A percentile compares a stretch with the other conserved stretches of the same genome.
Evolutionary conservation across 2,797 vertebrate species (phyloP).

Genomic region (Pristis pectinata): DNA sequence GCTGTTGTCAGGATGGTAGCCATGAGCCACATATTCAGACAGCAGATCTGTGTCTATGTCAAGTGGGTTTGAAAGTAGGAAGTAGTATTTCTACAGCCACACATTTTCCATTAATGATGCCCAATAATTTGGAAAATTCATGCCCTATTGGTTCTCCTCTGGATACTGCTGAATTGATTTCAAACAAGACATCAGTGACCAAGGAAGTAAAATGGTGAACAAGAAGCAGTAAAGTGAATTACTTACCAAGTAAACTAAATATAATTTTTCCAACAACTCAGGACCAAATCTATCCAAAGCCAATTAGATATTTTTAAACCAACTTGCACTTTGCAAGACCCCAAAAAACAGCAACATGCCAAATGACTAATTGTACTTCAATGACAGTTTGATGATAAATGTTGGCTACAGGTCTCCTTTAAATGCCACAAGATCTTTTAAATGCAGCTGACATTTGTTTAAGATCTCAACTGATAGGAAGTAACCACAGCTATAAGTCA

Average conservation of each 20-base stretch:
- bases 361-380: background rate
- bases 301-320: background rate
- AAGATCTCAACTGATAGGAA: background rate
- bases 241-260: background rate
- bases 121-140: background rate
- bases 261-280: background rate
- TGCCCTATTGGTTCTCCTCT: background rate
- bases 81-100: background rate
- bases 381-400: background rate
- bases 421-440: background rate
- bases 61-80: background rate
- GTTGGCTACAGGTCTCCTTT: background rate
- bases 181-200: background rate
- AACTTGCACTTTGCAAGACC: background rate
- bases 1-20: no score
- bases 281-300: background rate
- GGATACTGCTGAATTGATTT: background rate
- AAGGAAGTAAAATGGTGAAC: background rate
- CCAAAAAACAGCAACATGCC: background rate
- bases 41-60: background rate
- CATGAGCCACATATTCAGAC: no score
- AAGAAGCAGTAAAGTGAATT: background rate
- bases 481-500: background rate
- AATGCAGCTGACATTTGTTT: background rate
- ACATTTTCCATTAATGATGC: background rate